Conservation (phyloP, 2,888 invertebrate species). For the Cacoxenus indagator region DNA sequence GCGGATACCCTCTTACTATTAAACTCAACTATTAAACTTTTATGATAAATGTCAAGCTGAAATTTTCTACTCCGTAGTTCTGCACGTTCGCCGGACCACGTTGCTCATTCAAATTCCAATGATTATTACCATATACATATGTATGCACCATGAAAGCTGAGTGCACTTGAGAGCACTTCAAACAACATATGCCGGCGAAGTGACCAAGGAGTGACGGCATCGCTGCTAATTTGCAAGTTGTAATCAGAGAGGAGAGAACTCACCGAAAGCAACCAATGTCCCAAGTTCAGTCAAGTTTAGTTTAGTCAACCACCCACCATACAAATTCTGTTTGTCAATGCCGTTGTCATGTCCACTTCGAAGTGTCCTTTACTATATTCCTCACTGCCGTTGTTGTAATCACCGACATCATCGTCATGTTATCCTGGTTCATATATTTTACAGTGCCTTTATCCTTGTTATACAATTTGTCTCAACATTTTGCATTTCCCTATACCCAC, state of each 20-base stretch:
- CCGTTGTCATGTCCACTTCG: slow-evolving; percentile 7
- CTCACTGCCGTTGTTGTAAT: background rate
- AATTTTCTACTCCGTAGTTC: too few relatives aligned
- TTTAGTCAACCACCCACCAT: background rate
- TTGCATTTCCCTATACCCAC: background rate
- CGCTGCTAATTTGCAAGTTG: background rate
- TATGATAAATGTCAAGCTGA: too few relatives aligned
- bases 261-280: background rate
- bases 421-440: background rate
- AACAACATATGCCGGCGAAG: background rate
- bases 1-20: too few relatives aligned
- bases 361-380: slow-evolving; percentile 2
- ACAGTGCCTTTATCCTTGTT: background rate
- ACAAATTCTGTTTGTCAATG: background rate
- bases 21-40: too few relatives aligned
- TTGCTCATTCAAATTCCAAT: background rate
- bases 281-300: background rate
- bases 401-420: background rate
- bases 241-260: background rate
- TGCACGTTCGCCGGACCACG: too few relatives aligned
- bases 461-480: background rate
- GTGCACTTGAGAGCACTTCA: background rate
- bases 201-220: background rate
- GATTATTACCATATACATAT: background rate
- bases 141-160: too few relatives aligned